Conservation (phyloP, 2,113 vertebrate species). For the Mungos mungo region DNA sequence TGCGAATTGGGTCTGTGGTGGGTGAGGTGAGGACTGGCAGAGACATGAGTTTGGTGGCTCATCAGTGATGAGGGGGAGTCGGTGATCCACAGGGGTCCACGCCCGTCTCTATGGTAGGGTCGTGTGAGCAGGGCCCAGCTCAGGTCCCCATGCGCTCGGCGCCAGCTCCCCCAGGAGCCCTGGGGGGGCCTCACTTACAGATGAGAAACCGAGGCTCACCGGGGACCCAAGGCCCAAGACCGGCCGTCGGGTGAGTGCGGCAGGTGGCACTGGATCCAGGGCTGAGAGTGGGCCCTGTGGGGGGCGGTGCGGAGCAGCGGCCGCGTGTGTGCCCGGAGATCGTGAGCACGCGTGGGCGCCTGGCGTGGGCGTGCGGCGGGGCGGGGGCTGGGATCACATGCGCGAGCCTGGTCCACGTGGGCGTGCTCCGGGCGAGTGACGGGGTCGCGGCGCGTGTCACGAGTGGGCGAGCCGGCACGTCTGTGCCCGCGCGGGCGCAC, state of each 20-base stretch:
- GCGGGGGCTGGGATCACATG: neutral
- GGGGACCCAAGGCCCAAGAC: neutral
- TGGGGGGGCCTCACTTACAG: neutral
- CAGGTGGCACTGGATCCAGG: neutral
- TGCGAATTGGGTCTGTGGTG: neutral
- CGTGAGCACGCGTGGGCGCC: neutral
- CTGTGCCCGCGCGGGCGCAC: neutral
- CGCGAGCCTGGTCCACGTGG: neutral
- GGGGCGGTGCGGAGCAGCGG: neutral
- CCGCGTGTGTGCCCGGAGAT: neutral
- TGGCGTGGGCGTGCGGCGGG: neutral
- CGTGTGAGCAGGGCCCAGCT: accelerated
- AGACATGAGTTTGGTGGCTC: neutral
- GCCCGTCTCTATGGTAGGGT: accelerated
- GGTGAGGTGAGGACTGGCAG: accelerated
- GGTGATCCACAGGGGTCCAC: accelerated
- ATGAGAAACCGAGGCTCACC: neutral
- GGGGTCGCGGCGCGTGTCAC: neutral
- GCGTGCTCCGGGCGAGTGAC: neutral
- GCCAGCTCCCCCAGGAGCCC: neutral
- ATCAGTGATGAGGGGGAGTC: neutral
- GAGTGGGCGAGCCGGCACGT: constrained; percentile 24
- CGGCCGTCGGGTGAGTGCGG: neutral
- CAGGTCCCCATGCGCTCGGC: accelerated
- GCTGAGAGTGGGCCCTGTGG: accelerated